Conservation (phyloP, 2,113 vertebrate genomes). For the Anoplopoma fimbria region DNA sequence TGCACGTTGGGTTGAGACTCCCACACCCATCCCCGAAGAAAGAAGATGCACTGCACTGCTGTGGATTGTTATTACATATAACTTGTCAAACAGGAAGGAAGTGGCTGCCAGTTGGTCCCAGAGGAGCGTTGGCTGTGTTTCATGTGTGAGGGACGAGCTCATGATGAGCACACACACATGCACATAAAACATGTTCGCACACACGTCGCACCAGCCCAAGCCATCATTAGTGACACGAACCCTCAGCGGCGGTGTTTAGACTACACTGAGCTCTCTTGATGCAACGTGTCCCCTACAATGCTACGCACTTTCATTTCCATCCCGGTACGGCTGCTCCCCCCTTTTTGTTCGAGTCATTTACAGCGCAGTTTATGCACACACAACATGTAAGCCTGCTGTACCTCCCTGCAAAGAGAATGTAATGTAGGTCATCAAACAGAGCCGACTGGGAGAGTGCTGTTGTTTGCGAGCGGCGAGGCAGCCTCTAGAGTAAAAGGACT, state of each 20-base stretch:
- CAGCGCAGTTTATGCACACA: conserved; percentile 74
- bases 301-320: conserved; percentile 69
- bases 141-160: conserved; percentile 49
- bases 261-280: conserved; percentile 64
- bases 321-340: conserved; percentile 58
- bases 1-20: conserved; percentile 39
- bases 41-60: conserved; percentile 12
- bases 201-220: conserved; percentile 17
- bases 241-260: conserved; percentile 68
- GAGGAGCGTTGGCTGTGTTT: conserved; percentile 56
- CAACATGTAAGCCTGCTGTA: conserved; percentile 76
- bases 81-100: conserved; percentile 62
- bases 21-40: conserved; percentile 28
- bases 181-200: conserved; percentile 41
- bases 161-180: conserved; percentile 38
- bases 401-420: conserved; percentile 79
- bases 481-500: conserved; percentile 72
- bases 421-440: conserved; percentile 84
- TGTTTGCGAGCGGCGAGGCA: conserved; percentile 74
- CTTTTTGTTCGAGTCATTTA: conserved; percentile 79
- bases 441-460: conserved; percentile 70
- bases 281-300: conserved; percentile 57
- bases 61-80: conserved; percentile 44
- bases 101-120: conserved; percentile 60
- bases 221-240: conserved; percentile 63